Conservation (phyloP, 2,888 invertebrate genomes). For the Ryuthela nishihirai region DNA sequence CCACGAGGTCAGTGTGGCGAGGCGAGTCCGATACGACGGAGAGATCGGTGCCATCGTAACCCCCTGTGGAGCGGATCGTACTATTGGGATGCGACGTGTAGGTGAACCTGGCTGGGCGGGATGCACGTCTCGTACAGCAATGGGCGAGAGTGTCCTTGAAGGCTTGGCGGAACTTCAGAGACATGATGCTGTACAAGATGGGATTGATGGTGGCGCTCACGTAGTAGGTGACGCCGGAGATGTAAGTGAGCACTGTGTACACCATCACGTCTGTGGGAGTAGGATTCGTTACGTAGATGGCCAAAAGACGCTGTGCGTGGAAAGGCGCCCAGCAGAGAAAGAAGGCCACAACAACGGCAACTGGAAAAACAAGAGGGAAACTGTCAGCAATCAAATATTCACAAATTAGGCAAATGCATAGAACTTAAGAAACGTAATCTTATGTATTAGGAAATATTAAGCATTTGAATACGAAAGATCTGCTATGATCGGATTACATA, state of each 20-base stretch:
- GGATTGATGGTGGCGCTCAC: conserved; percentile 78
- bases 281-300: conserved; percentile 47
- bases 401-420: too few species aligned
- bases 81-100: too few species aligned
- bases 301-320: conserved; percentile 82
- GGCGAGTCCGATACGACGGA: too few species aligned
- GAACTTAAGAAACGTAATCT: too few species aligned
- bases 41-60: too few species aligned
- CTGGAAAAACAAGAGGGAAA: conserved; percentile 48
- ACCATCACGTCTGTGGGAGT: conserved; percentile 49
- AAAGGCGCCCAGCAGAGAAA: conserved; percentile 91
- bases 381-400: too few species aligned
- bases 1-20: too few species aligned
- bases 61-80: too few species aligned
- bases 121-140: conserved; percentile 10
- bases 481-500: too few species aligned
- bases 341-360: conserved; percentile 65
- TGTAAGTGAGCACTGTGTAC: conserved; percentile 69
- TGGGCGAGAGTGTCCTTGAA: conserved; percentile 49
- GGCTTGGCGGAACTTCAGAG: conserved; percentile 51
- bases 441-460: too few species aligned
- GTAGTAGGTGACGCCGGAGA: conserved; percentile 86
- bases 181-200: conserved; percentile 52
- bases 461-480: too few species aligned
- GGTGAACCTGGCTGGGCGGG: too few species aligned